Percentiles rank a stretch among this genome's conserved stretches.
Evolutionary conservation across 2,113 vertebrate genomes (phyloP).

Genomic region (Sturnira hondurensis): DNA sequence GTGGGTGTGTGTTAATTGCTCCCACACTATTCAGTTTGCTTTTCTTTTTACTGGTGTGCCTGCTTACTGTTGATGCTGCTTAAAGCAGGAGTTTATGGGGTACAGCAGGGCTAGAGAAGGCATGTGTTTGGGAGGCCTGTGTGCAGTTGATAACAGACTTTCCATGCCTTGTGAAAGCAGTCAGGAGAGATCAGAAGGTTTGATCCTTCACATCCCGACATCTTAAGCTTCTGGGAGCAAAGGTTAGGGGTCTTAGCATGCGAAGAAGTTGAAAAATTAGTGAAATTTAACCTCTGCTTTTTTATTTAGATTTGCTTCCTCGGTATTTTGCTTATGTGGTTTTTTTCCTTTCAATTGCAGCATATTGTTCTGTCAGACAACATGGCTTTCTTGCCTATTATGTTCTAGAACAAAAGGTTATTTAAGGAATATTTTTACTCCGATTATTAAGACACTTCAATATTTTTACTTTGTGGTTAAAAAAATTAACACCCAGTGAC

Average conservation of each 20-base stretch:
- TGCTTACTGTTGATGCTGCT: neutral
- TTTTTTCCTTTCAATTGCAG: conserved; percentile 34
- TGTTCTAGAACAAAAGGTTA: conserved; percentile 51
- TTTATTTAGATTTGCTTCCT: conserved; percentile 47
- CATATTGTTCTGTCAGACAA: conserved; percentile 27
- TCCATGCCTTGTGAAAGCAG: conserved; percentile 25
- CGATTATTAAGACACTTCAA: neutral
- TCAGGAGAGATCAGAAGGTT: neutral
- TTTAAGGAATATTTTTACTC: conserved; percentile 31
- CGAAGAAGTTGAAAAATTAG: conserved; percentile 56
- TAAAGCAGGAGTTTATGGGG: neutral
- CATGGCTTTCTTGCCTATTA: conserved; percentile 51
- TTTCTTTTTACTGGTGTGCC: neutral
- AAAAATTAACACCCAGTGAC: conserved; percentile 21
- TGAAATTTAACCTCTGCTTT: conserved; percentile 71
- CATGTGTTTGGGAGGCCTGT: neutral
- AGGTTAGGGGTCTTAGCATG: conserved; percentile 38
- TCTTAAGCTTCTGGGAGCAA: neutral
- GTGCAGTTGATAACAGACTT: conserved; percentile 7
- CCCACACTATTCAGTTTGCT: neutral
- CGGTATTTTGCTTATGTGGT: neutral
- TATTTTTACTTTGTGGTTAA: neutral
- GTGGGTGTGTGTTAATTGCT: neutral
- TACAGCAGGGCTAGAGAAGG: neutral
- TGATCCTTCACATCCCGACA: conserved; percentile 29